Conservation (phyloP, 2,797 vertebrate genomes). For the Myotis pilosus region DNA sequence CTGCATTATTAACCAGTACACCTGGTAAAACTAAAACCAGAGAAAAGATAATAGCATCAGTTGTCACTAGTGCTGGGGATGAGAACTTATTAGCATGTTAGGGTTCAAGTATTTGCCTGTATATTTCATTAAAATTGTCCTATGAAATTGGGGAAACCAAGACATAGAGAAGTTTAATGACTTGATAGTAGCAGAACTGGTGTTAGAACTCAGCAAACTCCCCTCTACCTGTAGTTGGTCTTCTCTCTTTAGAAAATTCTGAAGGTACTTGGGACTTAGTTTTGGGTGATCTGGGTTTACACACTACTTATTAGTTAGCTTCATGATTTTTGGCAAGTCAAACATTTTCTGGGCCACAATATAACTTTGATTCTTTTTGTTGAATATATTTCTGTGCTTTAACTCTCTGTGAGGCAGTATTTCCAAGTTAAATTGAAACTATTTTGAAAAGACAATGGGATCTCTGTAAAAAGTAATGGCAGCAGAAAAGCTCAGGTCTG, state of each 20-base stretch:
- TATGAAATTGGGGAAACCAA: neutral
- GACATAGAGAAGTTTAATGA: neutral
- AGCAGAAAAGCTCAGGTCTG: neutral
- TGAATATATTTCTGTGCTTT: slow-evolving; percentile 28
- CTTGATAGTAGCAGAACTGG: neutral
- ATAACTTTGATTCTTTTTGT: slow-evolving; percentile 34
- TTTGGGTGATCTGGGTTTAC: neutral
- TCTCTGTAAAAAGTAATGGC: slow-evolving; percentile 29
- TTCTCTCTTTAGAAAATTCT: neutral
- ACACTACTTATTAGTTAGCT: neutral
- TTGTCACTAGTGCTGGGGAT: neutral
- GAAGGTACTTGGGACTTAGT: neutral
- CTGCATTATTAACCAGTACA: too few species aligned
- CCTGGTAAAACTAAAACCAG: neutral
- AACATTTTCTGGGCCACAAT: neutral
- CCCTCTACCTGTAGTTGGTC: neutral
- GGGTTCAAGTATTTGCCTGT: slow-evolving; percentile 30
- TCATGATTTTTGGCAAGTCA: slow-evolving; percentile 23
- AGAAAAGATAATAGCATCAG: slow-evolving; percentile 40
- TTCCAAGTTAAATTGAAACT: slow-evolving; percentile 35
- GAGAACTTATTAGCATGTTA: slow-evolving; percentile 35
- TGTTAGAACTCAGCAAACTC: neutral
- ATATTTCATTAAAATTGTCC: neutral
- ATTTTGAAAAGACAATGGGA: slow-evolving; percentile 1
- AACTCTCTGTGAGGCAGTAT: neutral